Evolutionary conservation across 2,113 vertebrate species (phyloP).

Genomic region (Mesitornis unicolor): DNA sequence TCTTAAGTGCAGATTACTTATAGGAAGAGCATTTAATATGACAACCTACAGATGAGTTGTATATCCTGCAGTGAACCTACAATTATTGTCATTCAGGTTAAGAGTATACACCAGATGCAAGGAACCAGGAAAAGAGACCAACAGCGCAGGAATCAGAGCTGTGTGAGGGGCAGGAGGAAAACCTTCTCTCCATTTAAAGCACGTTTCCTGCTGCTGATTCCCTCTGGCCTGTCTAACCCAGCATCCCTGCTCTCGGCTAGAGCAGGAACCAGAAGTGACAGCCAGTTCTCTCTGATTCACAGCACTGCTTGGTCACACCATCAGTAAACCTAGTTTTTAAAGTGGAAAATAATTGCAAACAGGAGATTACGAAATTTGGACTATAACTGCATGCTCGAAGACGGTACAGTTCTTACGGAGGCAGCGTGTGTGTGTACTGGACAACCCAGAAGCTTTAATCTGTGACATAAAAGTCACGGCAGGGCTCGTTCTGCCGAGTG

Average conservation of each 20-base stretch:
- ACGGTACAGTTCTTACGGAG: rapidly evolving
- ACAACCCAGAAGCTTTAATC: not conserved
- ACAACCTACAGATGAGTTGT: not conserved
- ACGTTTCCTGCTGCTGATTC: not conserved
- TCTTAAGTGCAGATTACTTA: not conserved
- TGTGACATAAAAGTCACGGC: not conserved
- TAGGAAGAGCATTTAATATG: not conserved
- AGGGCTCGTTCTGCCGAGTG: not conserved
- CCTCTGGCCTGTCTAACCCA: not conserved
- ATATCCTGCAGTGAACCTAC: not conserved
- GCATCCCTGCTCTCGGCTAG: not conserved
- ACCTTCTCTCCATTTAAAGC: not conserved
- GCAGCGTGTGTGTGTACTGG: rapidly evolving
- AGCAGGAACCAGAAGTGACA: not conserved
- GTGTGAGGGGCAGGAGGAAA: not conserved
- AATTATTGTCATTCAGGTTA: not conserved
- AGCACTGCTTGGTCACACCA: not conserved
- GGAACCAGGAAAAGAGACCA: not conserved
- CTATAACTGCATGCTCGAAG: not conserved
- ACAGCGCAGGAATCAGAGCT: not conserved
- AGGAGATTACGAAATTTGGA: not conserved
- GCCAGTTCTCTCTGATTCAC: not conserved
- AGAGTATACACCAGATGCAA: not conserved
- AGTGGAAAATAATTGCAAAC: not conserved
- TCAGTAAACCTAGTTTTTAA: not conserved